These are phyloP conservation scores for Hestina assimilis DNA, from an alignment of 1,140 invertebrate genomes.

Conservation along the genomic window DNA sequence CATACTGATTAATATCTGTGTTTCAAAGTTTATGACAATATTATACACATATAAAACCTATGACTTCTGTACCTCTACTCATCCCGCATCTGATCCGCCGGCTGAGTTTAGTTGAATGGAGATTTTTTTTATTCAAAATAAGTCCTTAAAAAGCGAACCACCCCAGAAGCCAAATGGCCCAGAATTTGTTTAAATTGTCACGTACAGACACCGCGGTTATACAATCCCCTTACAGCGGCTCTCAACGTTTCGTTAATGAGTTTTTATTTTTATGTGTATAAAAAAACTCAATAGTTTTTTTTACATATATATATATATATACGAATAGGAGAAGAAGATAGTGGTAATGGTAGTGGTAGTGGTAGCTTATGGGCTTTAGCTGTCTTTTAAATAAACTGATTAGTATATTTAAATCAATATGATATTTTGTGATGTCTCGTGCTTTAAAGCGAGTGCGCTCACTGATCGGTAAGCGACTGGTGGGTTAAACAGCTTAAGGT, in stretches of 20 bases:
- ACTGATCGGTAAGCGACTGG: too few species aligned
- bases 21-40: neutral
- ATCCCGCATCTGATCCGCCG: conserved; percentile 55
- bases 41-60: neutral
- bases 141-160: conserved; percentile 64
- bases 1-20: neutral
- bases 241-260: conserved; percentile 46
- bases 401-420: too few species aligned
- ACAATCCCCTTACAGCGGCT: conserved; percentile 55
- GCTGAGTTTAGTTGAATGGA: conserved; percentile 53
- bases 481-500: too few species aligned
- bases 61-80: conserved; percentile 39
- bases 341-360: too few species aligned
- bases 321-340: too few species aligned
- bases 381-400: too few species aligned
- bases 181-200: conserved; percentile 79
- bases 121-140: conserved; percentile 71
- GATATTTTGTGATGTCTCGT: too few species aligned
- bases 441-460: too few species aligned
- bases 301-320: neutral
- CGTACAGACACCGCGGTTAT: conserved; percentile 72
- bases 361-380: too few species aligned
- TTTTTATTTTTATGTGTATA: neutral
- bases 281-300: too few species aligned
- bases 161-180: conserved; percentile 76